Conservation (phyloP, 1,140 invertebrate species). For the Lordiphosa collinella region DNA sequence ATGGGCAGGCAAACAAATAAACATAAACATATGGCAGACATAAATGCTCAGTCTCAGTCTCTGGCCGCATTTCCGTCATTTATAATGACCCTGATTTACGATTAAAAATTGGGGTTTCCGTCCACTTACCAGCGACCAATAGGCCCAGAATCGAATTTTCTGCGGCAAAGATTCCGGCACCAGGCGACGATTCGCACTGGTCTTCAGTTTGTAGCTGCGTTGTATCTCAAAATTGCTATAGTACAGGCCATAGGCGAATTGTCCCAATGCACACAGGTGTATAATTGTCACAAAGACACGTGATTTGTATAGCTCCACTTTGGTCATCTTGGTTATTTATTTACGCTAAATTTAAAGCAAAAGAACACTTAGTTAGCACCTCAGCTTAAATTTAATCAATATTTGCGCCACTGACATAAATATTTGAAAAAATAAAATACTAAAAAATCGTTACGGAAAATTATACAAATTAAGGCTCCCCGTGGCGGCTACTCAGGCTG, state of each 20-base stretch:
- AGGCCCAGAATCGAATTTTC: conserved; percentile 80
- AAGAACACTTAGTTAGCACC: neutral
- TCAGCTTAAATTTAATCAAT: conserved; percentile 48
- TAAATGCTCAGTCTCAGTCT: conserved; percentile 48
- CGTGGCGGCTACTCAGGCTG: conserved; percentile 16
- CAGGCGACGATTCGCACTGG: conserved; percentile 45
- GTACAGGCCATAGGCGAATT: conserved; percentile 73
- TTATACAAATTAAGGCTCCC: conserved; percentile 21
- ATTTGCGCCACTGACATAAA: conserved; percentile 66
- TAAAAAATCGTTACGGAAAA: conserved; percentile 4
- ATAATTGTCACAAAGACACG: conserved; percentile 77
- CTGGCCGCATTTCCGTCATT: conserved; percentile 46
- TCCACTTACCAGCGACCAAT: conserved; percentile 82
- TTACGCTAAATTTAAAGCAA: conserved; percentile 2
- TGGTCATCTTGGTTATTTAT: conserved; percentile 71
- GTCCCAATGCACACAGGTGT: conserved; percentile 71
- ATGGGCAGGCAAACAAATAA: conserved; percentile 39
- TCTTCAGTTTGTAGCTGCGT: conserved; percentile 68
- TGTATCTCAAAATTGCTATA: conserved; percentile 71
- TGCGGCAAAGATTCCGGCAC: conserved; percentile 76
- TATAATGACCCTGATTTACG: conserved; percentile 35
- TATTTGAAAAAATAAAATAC: conserved; percentile 33
- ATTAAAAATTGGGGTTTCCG: conserved; percentile 10
- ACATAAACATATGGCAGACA: conserved; percentile 63
- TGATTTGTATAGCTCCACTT: conserved; percentile 78